A percentile compares a stretch with the other conserved stretches of the same genome.
Conservation (phyloP, 2,113 vertebrate genomes). For the Uria lomvia region DNA sequence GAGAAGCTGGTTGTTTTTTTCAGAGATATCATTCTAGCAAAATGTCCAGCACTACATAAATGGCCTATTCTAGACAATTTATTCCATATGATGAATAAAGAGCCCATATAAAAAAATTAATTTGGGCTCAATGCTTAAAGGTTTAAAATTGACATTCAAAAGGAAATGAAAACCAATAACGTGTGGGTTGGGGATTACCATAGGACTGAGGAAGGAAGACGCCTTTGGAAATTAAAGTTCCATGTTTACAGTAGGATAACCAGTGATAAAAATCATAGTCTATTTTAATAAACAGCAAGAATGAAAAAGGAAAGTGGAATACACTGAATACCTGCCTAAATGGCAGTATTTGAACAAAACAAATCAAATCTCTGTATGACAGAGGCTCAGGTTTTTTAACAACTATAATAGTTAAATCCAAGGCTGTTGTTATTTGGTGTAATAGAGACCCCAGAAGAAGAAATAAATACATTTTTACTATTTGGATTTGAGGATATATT, state of each 20-base stretch:
- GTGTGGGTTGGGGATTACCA: slow-evolving; percentile 57
- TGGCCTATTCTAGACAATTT: slow-evolving; percentile 45
- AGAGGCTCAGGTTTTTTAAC: background rate
- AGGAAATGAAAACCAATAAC: slow-evolving; percentile 64
- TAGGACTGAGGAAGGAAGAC: background rate
- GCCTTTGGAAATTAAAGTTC: slow-evolving; percentile 63
- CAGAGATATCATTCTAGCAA: background rate
- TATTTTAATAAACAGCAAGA: slow-evolving; percentile 48
- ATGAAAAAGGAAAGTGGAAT: background rate
- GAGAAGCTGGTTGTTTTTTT: background rate
- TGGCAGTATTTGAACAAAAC: background rate
- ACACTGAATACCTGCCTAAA: background rate
- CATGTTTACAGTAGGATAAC: slow-evolving; percentile 63
- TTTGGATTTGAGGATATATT: background rate
- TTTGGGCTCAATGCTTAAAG: slow-evolving; percentile 51
- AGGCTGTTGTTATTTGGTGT: background rate
- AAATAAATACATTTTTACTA: background rate
- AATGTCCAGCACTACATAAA: background rate
- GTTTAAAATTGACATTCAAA: slow-evolving; percentile 72
- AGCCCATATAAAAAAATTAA: slow-evolving; percentile 51
- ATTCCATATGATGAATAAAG: slow-evolving; percentile 36
- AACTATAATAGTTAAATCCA: slow-evolving; percentile 17
- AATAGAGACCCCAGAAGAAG: background rate
- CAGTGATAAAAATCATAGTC: slow-evolving; percentile 22
- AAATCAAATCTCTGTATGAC: background rate